phyloP scores from a whole-genome alignment of 2,797 vertebrate genomes.

The Neoniphon sammara region DNA sequence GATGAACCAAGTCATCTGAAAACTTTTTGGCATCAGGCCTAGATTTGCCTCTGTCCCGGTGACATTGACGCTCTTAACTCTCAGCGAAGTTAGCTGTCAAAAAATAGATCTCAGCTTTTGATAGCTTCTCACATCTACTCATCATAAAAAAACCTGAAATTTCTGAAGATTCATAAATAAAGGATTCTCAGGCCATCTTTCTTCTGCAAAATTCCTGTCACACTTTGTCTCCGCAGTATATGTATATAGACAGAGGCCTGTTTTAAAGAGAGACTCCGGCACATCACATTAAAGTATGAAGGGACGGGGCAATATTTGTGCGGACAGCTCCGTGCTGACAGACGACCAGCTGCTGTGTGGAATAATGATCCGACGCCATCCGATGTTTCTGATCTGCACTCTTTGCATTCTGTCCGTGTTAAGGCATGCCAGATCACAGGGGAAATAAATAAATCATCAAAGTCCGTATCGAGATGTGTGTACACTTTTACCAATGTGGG shows the following conservation, averaged over 20 bases:
- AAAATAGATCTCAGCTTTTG: conserved; percentile 17
- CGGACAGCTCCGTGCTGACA: conserved; percentile 21
- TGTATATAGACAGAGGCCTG: neutral
- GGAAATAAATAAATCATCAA: conserved; percentile 70
- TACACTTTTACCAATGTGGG: conserved; percentile 17
- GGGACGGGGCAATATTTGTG: conserved; percentile 12
- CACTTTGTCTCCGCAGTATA: neutral
- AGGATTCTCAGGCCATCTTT: neutral
- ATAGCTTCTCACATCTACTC: neutral
- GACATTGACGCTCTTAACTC: conserved; percentile 13
- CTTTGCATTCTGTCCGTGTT: conserved; percentile 44
- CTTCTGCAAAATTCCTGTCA: neutral
- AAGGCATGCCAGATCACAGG: conserved; percentile 30
- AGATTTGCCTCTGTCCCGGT: conserved; percentile 5
- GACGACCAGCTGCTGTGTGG: conserved; percentile 16
- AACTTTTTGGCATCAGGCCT: conserved; percentile 8
- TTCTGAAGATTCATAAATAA: neutral
- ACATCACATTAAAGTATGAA: conserved; percentile 2
- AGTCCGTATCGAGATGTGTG: conserved; percentile 37
- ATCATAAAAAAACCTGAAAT: neutral
- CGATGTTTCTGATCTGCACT: conserved; percentile 39
- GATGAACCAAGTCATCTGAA: conserved; percentile 38
- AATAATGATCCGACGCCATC: conserved; percentile 42
- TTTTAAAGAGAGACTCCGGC: conserved; percentile 10
- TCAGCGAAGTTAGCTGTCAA: neutral